Evolutionary conservation across 2,113 vertebrate genomes (phyloP).

Genomic region (Paraplagusia blochii): DNA sequence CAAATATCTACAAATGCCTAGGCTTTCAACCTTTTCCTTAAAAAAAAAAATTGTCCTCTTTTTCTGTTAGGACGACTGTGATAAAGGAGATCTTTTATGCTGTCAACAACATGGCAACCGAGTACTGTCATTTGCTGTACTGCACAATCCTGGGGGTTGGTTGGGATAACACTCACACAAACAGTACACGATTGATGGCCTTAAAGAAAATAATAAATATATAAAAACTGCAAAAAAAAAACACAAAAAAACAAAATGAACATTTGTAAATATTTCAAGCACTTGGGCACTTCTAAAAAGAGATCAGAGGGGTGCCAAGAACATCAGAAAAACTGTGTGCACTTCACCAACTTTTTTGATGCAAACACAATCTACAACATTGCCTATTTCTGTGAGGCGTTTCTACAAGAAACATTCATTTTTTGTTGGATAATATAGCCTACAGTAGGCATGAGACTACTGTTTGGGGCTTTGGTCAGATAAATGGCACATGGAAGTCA

Average conservation of each 20-base stretch:
- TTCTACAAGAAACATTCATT: too few species aligned
- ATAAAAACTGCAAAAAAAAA: slow-evolving; percentile 47
- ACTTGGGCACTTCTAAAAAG: slow-evolving; percentile 54
- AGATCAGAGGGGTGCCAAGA: slow-evolving; percentile 59
- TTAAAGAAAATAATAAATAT: slow-evolving; percentile 40
- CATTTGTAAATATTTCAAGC: slow-evolving; percentile 68
- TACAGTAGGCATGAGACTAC: too few species aligned
- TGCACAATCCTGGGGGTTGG: slow-evolving; percentile 54
- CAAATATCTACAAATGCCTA: slow-evolving; percentile 29
- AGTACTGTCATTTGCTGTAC: slow-evolving; percentile 53
- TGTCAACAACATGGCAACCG: slow-evolving; percentile 54
- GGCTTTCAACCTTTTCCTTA: slow-evolving; percentile 46
- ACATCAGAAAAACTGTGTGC: slow-evolving; percentile 44
- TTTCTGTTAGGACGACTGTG: slow-evolving; percentile 51
- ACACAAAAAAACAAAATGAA: too few species aligned
- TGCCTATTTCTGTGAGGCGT: too few species aligned
- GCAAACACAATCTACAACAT: too few species aligned
- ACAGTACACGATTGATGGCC: slow-evolving; percentile 57
- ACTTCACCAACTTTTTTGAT: slow-evolving; percentile 40
- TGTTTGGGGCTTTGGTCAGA: too few species aligned
- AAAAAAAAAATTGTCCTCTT: slow-evolving; percentile 30
- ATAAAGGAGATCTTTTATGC: slow-evolving; percentile 64
- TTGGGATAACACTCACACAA: slow-evolving; percentile 49
- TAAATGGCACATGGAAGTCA: too few species aligned
- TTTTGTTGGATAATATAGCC: too few species aligned